Conservation (phyloP, 1,140 invertebrate species). For the Lepidurus packardi region DNA sequence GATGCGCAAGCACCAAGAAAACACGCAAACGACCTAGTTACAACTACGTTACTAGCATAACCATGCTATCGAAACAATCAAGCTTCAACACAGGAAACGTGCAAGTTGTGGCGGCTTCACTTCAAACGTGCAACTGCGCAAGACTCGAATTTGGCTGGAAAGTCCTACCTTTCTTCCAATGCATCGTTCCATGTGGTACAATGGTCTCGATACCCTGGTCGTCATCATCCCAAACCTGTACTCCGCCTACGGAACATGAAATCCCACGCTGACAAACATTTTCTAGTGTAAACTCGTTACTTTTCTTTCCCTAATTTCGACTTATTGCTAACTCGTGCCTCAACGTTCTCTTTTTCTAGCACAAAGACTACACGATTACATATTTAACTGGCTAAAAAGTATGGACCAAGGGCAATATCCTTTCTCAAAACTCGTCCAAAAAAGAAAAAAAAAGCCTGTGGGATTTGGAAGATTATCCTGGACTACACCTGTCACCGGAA, state of each 20-base stretch:
- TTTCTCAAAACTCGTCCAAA: constrained; percentile 27
- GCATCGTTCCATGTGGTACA: neutral
- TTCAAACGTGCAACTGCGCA: constrained; percentile 17
- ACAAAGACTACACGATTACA: neutral
- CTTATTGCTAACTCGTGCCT: neutral
- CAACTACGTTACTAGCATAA: neutral
- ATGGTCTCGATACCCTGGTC: neutral
- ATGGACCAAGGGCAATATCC: constrained; percentile 15
- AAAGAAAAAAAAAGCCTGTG: neutral
- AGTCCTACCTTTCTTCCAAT: constrained; percentile 10
- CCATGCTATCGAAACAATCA: neutral
- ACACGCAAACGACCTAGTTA: constrained; percentile 18
- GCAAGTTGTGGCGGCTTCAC: constrained; percentile 20
- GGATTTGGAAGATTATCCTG: constrained; percentile 39
- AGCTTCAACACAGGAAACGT: neutral
- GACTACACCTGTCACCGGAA: constrained; percentile 31
- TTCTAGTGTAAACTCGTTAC: neutral
- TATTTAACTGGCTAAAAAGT: neutral
- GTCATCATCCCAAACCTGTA: neutral
- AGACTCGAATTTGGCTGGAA: neutral
- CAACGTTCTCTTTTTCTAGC: neutral
- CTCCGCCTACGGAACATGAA: neutral
- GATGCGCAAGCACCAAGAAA: constrained; percentile 22
- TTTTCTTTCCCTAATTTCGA: neutral
- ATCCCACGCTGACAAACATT: neutral